A percentile compares a stretch with the other conserved stretches of the same genome.
Evolutionary conservation across 1,140 invertebrate genomes (phyloP).

Genomic region (Arion vulgaris): DNA sequence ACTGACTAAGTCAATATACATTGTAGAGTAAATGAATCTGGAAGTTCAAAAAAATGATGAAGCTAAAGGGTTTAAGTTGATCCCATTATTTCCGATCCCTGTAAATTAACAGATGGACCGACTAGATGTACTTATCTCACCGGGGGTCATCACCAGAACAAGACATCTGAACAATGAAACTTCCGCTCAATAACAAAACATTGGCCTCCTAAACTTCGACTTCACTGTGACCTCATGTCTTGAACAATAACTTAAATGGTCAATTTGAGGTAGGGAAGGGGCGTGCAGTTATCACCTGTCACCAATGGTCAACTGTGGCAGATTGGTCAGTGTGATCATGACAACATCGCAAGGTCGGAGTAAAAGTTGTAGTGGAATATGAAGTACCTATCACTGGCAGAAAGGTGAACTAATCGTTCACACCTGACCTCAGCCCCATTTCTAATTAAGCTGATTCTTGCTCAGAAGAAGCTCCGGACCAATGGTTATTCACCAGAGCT

Average conservation of each 20-base stretch:
- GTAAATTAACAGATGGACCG: neutral
- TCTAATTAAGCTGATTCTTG: slow-evolving; percentile 24
- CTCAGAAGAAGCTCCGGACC: neutral
- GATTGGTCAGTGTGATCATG: slow-evolving; percentile 22
- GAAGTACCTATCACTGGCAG: slow-evolving; percentile 29
- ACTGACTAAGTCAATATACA: too few species aligned
- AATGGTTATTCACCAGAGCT: neutral
- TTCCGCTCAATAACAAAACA: neutral
- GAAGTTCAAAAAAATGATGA: too few species aligned
- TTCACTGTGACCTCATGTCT: neutral
- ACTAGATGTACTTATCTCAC: neutral
- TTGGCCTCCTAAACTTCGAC: neutral
- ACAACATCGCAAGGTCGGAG: neutral
- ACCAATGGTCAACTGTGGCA: slow-evolving; percentile 24
- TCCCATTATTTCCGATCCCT: too few species aligned
- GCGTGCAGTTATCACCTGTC: slow-evolving; percentile 29
- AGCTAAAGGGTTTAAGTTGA: too few species aligned
- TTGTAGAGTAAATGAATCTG: too few species aligned
- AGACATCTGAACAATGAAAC: neutral
- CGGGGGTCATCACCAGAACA: neutral
- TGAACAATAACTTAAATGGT: neutral
- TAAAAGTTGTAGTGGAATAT: slow-evolving; percentile 10
- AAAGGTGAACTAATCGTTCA: neutral
- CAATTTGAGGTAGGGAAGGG: neutral
- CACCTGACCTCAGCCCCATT: neutral